Base-by-base conservation (phyloP, 2,113 vertebrate species). In the Notothenia coriiceps region DNA sequence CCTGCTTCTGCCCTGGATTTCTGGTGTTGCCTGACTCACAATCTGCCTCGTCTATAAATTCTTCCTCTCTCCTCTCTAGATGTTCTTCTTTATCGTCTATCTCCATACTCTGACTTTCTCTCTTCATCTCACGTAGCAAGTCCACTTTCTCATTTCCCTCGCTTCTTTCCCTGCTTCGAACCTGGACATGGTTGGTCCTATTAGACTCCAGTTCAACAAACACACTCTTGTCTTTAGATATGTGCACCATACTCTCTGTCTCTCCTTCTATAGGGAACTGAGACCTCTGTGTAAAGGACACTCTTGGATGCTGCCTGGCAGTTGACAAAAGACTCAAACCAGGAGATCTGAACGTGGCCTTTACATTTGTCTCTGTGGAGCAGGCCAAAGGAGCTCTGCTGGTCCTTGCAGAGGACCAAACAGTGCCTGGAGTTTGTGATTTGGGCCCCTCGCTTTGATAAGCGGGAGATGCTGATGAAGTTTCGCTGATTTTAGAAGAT, bases 1-100 rank as follows among this genome's bases (percentile, higher is more conserved):
- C 87, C 49, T 92, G 92, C 90, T 90, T 90, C 91, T 94, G 90
- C 85, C 94, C 95, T 93, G 92, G 56, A 55, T 94, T 89, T 74
- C 79, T 62, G 12, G 94, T 95, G 70, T 90, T 93, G 83, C 72
- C 94, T 93, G 92, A 90, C 82, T 96, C 94, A 79, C 93, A 92
- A 88, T 93, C 93, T 25, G 91, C 90, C 88, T 96, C 95, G 89
- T 95, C 96, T 95, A 95, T 57, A 93, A 90, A 93, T 47, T 90
- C 88, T 67, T 94, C 89, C 69, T 88, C 79, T 80, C 78, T 71
- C 55, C 83, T 86, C 64, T 70, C 81, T 68, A 76, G 74, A 69
- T 87, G 80, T 20, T 74, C 77, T 70, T 69, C 85, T 82, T 81
- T 84, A 17, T 83, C 68, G 66, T 80, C 83, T 76, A 84, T 78